phyloP scores from a whole-genome alignment of 2,113 vertebrate genomes.

The Bombycilla garrulus region DNA sequence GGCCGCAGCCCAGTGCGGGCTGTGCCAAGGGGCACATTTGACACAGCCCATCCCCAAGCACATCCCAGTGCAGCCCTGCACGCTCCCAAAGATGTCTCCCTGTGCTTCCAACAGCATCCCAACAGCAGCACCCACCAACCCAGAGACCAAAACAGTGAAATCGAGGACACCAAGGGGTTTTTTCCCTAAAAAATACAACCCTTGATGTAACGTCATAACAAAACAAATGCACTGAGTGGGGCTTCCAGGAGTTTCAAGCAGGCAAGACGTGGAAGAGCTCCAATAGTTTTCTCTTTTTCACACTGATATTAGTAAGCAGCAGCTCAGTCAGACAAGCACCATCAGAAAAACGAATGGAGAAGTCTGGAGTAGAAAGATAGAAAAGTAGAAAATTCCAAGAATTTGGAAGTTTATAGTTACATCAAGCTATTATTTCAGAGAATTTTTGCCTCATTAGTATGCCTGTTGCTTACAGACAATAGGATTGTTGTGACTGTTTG shows the following conservation, averaged over 20 bases:
- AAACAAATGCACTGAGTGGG: neutral
- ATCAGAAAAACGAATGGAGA: neutral
- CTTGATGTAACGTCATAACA: neutral
- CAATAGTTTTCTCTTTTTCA: neutral
- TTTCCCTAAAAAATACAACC: neutral
- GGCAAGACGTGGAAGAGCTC: neutral
- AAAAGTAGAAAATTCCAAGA: no score
- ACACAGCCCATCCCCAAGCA: neutral
- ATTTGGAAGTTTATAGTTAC: rapidly evolving
- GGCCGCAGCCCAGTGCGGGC: neutral
- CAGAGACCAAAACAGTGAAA: neutral
- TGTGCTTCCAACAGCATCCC: neutral
- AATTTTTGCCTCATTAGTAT: neutral
- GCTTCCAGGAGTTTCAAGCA: neutral
- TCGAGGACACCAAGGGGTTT: neutral
- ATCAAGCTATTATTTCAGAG: neutral
- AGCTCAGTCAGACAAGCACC: neutral
- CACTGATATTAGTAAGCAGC: neutral
- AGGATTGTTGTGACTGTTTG: neutral
- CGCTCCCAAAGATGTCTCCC: rapidly evolving
- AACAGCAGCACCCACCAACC: rapidly evolving
- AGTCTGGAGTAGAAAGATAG: neutral
- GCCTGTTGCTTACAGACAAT: neutral
- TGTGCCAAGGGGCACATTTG: rapidly evolving
- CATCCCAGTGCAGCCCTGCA: neutral